These are phyloP conservation scores for Corvus moneduloides DNA, from an alignment of 2,113 vertebrate species.

Conservation along the genomic window DNA sequence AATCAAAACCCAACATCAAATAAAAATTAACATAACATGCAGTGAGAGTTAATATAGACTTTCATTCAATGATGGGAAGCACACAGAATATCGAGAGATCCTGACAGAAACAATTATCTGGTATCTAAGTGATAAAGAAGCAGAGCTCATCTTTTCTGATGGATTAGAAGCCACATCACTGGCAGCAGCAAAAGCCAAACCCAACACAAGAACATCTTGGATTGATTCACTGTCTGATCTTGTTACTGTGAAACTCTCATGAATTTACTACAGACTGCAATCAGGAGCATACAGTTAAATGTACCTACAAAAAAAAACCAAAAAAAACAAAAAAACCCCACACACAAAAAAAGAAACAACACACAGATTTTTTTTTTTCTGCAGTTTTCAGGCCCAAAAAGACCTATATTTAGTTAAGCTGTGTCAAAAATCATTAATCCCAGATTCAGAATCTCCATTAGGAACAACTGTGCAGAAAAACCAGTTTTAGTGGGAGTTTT, in stretches of 20 bases:
- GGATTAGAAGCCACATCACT: neutral
- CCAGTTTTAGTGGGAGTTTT: neutral
- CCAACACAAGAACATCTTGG: neutral
- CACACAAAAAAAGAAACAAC: neutral
- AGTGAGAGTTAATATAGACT: neutral
- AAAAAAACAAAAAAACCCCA: too few relatives aligned
- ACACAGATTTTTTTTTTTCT: neutral
- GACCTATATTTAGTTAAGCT: neutral
- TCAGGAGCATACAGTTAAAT: neutral
- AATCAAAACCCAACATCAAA: neutral
- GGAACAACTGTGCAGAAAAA: neutral
- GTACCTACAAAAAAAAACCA: accelerated
- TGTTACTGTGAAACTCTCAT: neutral
- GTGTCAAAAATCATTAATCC: neutral
- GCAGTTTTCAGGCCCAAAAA: neutral
- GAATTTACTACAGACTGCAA: neutral
- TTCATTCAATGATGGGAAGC: neutral
- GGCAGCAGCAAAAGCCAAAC: neutral
- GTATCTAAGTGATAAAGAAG: neutral
- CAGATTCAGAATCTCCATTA: neutral
- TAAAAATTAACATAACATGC: neutral
- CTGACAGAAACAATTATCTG: constrained; percentile 20
- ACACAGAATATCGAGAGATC: neutral
- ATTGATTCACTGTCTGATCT: neutral
- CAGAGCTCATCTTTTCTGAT: neutral